Evolutionary conservation across 2,797 vertebrate species (phyloP), one percentile per base, ranked within the genome.

Genomic region (Eutrigla gurnardus): DNA sequence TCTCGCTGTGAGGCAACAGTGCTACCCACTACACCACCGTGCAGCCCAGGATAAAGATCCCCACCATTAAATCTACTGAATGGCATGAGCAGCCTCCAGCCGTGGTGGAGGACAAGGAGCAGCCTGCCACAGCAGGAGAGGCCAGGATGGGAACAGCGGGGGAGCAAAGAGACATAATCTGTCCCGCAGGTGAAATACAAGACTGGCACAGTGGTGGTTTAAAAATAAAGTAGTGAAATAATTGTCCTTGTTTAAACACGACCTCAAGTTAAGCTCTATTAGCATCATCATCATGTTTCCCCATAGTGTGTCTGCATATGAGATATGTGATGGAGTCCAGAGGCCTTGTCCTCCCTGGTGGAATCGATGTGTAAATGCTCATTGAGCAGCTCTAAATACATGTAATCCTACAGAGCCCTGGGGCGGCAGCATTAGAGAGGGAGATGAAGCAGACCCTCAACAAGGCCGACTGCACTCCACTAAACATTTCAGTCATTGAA

Each of bases 81-180:
- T 65, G 62, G 15, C 74, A 78, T 71, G 52, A 78, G 63, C 80
- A 79, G 74, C 80, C 78, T 84, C 4, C 35, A 52, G 80, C 49
- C 60, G 46, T 59, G 55, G 70, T 53, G 47, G 7, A 69, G 72
- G 54, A 75, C 70, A 73, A 80, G 45, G 45, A 84, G 70, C 75
- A 62, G 65, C 59, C 63, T 72, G 69, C 40, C 78, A 46, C 84
- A 84, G 65, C 49, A 70, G 47, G 71, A 78, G 63, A 70, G 50
- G 45, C 9, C 69, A 67, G 25, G 55, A 75, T 75, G 61, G 67
- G 43, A 75, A 66, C 70, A 78, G 59, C 76, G 47, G 45, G 70
- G 46, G 78, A 62, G 50, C 68, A 65, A 61, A 75, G 53, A 62
- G 75, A 17, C 46, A 36, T 47, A 72, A 77, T 77, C 25, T 65